phyloP scores from a whole-genome alignment of 2,113 vertebrate genomes.

The Naja naja region DNA sequence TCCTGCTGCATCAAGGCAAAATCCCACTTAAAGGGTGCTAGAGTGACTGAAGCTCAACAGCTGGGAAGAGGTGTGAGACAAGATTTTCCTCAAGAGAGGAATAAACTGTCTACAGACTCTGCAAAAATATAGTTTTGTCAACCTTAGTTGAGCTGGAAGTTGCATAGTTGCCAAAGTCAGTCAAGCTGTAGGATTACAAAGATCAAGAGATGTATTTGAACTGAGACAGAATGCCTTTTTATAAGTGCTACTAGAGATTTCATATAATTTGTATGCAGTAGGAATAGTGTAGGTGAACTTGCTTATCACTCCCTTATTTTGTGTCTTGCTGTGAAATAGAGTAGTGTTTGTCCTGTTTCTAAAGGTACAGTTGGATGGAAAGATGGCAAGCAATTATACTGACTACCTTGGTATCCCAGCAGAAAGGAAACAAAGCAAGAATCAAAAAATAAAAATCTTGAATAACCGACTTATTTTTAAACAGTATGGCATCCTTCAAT shows the following conservation, averaged over 20 bases:
- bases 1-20: not conserved
- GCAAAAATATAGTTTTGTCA: not conserved
- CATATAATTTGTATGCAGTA: not conserved
- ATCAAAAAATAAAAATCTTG: not conserved
- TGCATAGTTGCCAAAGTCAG: not conserved
- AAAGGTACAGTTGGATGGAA: not conserved
- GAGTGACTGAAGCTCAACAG: not conserved
- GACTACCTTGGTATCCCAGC: not conserved
- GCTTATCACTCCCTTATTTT: not conserved
- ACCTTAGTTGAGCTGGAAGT: not conserved
- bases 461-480: not conserved
- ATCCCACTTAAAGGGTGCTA: not conserved
- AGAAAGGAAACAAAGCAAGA: not conserved
- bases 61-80: not conserved
- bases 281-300: not conserved
- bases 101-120: not conserved
- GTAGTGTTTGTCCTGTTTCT: not conserved
- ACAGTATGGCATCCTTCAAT: not conserved
- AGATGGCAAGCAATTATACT: not conserved
- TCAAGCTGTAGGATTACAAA: not conserved
- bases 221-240: not conserved
- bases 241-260: not conserved
- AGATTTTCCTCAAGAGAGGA: not conserved
- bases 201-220: not conserved
- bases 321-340: not conserved